Evolutionary conservation across 2,113 vertebrate genomes (phyloP).

Genomic region (Bucco capensis): DNA sequence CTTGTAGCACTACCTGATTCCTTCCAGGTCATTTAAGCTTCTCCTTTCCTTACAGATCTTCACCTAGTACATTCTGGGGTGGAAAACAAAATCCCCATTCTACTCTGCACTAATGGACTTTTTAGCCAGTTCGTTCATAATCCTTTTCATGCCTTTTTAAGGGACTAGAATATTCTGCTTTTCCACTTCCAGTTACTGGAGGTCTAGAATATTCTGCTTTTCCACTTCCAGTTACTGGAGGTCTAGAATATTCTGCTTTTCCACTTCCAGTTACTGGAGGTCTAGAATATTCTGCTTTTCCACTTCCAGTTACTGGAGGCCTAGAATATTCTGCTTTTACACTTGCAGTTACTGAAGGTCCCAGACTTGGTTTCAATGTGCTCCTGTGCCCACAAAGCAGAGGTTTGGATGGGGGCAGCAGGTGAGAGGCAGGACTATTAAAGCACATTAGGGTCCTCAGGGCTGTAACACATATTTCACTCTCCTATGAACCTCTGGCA

Average conservation of each 20-base stretch:
- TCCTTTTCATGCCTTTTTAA: background rate
- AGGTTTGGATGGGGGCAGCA: background rate
- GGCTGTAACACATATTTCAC: background rate
- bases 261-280: background rate
- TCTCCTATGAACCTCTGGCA: background rate
- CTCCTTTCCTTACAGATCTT: background rate
- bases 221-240: background rate
- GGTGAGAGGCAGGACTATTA: background rate
- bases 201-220: background rate
- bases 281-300: background rate
- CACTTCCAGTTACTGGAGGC: background rate
- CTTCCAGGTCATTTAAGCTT: background rate
- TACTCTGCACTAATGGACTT: background rate
- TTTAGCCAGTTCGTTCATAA: background rate
- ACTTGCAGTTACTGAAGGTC: background rate
- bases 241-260: background rate
- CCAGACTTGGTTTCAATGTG: background rate
- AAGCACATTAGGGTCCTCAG: rapidly evolving
- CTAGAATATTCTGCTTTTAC: background rate
- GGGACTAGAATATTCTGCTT: background rate
- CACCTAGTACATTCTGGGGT: background rate
- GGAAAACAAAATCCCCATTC: background rate
- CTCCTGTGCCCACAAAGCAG: too few relatives aligned
- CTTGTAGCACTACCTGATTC: background rate
- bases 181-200: background rate